Evolutionary conservation across 92 coral and sea anemone genomes (phyloP), one percentile per base, ranked within the genome.

Genomic region (Diadumene lineata): DNA sequence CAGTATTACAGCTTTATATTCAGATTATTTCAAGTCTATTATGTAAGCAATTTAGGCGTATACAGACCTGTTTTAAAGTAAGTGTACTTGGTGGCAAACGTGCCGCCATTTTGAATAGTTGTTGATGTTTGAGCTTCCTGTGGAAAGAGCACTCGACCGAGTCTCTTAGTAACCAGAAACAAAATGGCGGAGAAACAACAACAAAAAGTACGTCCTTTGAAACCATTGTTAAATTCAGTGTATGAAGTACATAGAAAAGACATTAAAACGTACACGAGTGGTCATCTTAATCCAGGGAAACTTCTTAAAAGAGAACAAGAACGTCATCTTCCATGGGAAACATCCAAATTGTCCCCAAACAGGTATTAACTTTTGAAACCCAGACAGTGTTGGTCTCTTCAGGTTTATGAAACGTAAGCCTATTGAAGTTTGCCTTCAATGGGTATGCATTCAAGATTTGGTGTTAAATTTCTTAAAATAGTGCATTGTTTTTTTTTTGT

Each of bases 211-310:
- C 58, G 87, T 18, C 77, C 83, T 34, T 66, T 90, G 64, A 81
- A 67, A 79, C 70, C 80, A 68, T 79, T 94, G 73, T 86, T 94
- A 60, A 90, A 92, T 66, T 77, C 73, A 48, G 87, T 94, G 55
- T 92, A 94, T 53, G 96, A 91, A 68, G 98, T 89, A 30, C 98
- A 94, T 68, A 84, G 97, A 80, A 87, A 89, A 33, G 98, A 92
- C 66, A 92, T 94, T n/a, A 94, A 92, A 81, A 86, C 92, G 2
- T 92, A 92, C 60, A 85, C 97, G 48, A 92, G 91, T 74, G 98
- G 98, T 30, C 98, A 94, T 67, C 89, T 94, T 3, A 94, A 94
- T 64, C 85, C 85, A 43, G 81, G 87, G 46, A 94, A 94, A 70
- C 89, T 94, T 10, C 66, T 92, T 68, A 86, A 73, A 78, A 79